Conservation (phyloP, 2,113 vertebrate genomes). For the Scortum barcoo region DNA sequence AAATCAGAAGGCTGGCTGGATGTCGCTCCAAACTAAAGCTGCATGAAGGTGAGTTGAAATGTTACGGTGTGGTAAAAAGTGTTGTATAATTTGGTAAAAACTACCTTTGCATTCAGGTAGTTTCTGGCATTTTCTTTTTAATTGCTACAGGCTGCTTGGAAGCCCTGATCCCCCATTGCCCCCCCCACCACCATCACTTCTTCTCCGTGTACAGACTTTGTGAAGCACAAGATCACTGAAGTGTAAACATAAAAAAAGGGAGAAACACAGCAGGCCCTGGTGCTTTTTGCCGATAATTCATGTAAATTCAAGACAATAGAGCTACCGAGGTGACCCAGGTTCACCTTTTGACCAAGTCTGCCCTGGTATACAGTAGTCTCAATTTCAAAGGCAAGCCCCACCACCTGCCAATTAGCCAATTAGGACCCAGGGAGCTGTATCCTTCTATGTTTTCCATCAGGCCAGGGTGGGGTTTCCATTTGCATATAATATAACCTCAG, state of each 20-base stretch:
- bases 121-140: neutral
- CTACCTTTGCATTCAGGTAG: neutral
- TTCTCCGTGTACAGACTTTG: conserved; percentile 1
- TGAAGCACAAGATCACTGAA: conserved; percentile 10
- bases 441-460: conserved; percentile 70
- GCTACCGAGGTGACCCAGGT: conserved; percentile 40
- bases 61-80: too few species aligned
- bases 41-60: too few species aligned
- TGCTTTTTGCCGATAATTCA: conserved; percentile 63
- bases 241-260: conserved; percentile 34
- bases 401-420: conserved; percentile 86
- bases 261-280: conserved; percentile 29
- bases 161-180: neutral
- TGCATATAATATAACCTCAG: conserved; percentile 87
- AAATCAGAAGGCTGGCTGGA: neutral
- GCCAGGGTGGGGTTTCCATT: conserved; percentile 80
- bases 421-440: conserved; percentile 69
- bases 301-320: conserved; percentile 74
- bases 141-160: conserved; percentile 4
- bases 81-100: neutral
- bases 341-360: conserved; percentile 79
- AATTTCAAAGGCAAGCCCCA: conserved; percentile 83
- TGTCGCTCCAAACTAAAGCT: neutral
- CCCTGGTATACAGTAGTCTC: conserved; percentile 78
- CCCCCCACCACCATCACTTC: too few species aligned